These are phyloP conservation scores for Pyrgus malvae DNA, from an alignment of 2,888 invertebrate species.

Conservation along the genomic window DNA sequence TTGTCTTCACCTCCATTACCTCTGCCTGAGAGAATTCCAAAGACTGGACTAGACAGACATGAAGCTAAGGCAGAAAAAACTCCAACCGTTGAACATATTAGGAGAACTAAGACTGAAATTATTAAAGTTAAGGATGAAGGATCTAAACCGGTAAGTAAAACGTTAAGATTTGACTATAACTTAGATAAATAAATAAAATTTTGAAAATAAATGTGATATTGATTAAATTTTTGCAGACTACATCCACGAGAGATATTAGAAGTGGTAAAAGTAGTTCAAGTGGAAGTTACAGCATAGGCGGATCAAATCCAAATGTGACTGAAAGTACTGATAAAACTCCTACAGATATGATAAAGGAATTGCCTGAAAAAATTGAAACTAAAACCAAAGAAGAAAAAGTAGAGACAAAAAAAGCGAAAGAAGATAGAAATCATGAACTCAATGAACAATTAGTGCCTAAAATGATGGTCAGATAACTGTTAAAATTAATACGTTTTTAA, in stretches of 20 bases:
- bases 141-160: conserved; percentile 51
- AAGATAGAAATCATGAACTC: conserved; percentile 39
- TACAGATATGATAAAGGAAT: conserved; percentile 53
- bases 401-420: conserved; percentile 38
- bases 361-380: conserved; percentile 49
- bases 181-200: conserved; percentile 1
- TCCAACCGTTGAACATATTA: conserved; percentile 55
- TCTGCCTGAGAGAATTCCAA: conserved; percentile 62
- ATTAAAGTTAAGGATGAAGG: conserved; percentile 61
- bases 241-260: conserved; percentile 53
- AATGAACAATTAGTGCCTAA: conserved; percentile 68
- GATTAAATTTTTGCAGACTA: conserved; percentile 42
- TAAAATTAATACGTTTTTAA: not conserved
- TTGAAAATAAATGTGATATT: not conserved
- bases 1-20: conserved; percentile 73
- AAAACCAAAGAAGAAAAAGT: conserved; percentile 51
- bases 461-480: conserved; percentile 54
- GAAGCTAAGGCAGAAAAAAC: conserved; percentile 70
- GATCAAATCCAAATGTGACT: conserved; percentile 71
- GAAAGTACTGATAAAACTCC: conserved; percentile 57
- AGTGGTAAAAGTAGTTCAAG: conserved; percentile 78
- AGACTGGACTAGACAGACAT: conserved; percentile 61
- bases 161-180: no score
- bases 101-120: conserved; percentile 76
- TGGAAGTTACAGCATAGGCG: conserved; percentile 76